Conservation (phyloP, 2,888 invertebrate species). For the Ophioninae sp. region DNA sequence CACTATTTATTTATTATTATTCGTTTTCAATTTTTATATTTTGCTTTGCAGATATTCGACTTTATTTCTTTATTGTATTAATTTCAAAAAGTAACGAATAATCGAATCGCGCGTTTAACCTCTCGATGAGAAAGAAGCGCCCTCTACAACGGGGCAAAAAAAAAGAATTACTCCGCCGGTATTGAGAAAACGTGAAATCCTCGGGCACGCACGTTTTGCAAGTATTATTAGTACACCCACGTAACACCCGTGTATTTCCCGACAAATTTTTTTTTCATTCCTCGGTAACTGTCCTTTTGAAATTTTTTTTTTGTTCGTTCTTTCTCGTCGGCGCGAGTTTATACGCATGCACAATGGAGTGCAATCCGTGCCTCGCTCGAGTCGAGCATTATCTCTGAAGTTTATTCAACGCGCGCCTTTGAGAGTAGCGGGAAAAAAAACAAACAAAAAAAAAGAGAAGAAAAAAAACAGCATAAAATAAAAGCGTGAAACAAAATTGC, state of each 20-base stretch:
- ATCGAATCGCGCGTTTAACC: neutral
- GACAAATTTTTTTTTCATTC: conserved; percentile 1
- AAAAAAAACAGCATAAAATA: too few relatives aligned
- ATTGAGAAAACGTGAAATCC: conserved; percentile 8
- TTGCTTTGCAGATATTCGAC: too few relatives aligned
- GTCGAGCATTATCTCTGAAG: conserved; percentile 60
- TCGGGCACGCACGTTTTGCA: conserved; percentile 16
- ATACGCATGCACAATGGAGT: conserved; percentile 12
- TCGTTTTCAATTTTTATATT: too few relatives aligned
- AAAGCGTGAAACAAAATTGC: conserved; percentile 28
- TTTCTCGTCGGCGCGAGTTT: conserved; percentile 20
- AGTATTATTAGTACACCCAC: conserved; percentile 33
- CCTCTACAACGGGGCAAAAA: neutral
- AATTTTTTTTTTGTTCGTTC: conserved; percentile 21
- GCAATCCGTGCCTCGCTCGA: conserved; percentile 26
- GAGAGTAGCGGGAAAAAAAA: conserved; percentile 14
- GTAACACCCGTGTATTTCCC: neutral
- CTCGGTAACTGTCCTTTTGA: conserved; percentile 7
- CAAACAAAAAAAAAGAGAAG: too few relatives aligned
- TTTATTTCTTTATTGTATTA: too few relatives aligned
- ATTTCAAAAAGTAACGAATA: too few relatives aligned
- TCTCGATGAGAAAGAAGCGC: neutral
- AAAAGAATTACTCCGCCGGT: conserved; percentile 9
- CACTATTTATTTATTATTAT: too few relatives aligned
- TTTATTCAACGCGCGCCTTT: conserved; percentile 64